Evolutionary conservation across 2,888 invertebrate species (phyloP).

Genomic region (Dexiosoma caninum): DNA sequence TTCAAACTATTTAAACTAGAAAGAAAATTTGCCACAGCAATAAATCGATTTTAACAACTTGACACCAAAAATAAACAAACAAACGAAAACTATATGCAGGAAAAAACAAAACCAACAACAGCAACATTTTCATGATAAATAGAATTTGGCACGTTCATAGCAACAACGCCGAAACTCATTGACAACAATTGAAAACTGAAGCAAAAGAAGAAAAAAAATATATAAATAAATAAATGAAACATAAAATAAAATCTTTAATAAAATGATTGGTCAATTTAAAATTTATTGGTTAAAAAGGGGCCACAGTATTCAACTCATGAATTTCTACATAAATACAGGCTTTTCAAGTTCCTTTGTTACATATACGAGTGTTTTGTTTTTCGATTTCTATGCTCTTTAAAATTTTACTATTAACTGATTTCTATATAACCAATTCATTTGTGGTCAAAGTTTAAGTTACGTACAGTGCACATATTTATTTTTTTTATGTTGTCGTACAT

Average conservation of each 20-base stretch:
- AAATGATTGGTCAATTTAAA: conserved; percentile 62
- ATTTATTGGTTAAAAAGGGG: conserved; percentile 56
- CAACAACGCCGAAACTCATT: conserved; percentile 17
- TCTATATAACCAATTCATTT: conserved; percentile 29
- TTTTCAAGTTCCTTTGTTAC: conserved; percentile 19
- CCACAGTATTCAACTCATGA: conserved; percentile 40
- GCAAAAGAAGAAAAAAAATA: too few relatives aligned
- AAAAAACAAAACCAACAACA: neutral
- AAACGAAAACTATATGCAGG: neutral
- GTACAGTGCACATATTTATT: neutral
- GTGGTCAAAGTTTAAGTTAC: conserved; percentile 61
- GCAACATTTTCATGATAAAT: conserved; percentile 42
- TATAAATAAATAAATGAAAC: too few relatives aligned
- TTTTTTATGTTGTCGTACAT: neutral
- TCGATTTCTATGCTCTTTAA: neutral
- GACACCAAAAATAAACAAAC: conserved; percentile 50
- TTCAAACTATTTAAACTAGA: conserved; percentile 29
- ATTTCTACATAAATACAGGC: conserved; percentile 9
- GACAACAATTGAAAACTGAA: conserved; percentile 17
- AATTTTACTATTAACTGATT: conserved; percentile 59
- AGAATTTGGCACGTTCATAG: conserved; percentile 54
- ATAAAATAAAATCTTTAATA: conserved; percentile 43
- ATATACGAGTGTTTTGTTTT: neutral
- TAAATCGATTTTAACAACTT: conserved; percentile 63
- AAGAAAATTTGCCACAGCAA: conserved; percentile 57